phyloP scores from a whole-genome alignment of 2,888 invertebrate species.

The Myopa testacea region DNA sequence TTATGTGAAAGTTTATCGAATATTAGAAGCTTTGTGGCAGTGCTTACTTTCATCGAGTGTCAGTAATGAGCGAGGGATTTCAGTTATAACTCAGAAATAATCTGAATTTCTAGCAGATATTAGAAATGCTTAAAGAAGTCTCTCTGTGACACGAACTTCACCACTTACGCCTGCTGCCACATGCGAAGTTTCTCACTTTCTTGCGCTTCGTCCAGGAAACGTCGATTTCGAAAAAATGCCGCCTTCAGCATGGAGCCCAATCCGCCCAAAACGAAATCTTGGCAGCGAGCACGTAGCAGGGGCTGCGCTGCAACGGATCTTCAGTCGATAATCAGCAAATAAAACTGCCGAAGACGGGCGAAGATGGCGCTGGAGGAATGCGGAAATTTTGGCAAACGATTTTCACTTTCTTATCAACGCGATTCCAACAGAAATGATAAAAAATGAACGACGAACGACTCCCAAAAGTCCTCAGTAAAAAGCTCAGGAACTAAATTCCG shows the following conservation, averaged over 20 bases:
- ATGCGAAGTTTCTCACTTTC: not conserved
- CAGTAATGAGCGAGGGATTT: not conserved
- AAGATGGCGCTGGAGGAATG: conserved; percentile 21
- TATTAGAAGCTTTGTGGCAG: no score
- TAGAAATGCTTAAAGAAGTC: not conserved
- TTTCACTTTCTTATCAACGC: conserved; percentile 35
- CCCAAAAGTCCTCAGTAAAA: not conserved
- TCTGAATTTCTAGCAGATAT: no score
- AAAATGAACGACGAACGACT: not conserved
- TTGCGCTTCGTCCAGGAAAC: not conserved
- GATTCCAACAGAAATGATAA: not conserved
- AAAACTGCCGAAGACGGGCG: conserved; percentile 29
- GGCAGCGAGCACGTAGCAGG: conserved; percentile 9
- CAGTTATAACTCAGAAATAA: no score
- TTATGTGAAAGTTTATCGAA: no score
- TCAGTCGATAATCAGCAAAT: conserved; percentile 18
- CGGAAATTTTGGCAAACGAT: conserved; percentile 35
- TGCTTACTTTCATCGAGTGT: not conserved
- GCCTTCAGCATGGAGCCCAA: not conserved
- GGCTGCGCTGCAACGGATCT: conserved; percentile 5
- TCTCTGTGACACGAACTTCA: not conserved
- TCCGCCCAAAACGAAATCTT: not conserved
- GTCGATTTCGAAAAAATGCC: conserved; percentile 31
- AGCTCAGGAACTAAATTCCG: conserved; percentile 14
- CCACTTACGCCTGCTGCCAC: conserved; percentile 35